Evolutionary conservation across 2,797 vertebrate species (phyloP).

Genomic region (Enteromius treurensis): DNA sequence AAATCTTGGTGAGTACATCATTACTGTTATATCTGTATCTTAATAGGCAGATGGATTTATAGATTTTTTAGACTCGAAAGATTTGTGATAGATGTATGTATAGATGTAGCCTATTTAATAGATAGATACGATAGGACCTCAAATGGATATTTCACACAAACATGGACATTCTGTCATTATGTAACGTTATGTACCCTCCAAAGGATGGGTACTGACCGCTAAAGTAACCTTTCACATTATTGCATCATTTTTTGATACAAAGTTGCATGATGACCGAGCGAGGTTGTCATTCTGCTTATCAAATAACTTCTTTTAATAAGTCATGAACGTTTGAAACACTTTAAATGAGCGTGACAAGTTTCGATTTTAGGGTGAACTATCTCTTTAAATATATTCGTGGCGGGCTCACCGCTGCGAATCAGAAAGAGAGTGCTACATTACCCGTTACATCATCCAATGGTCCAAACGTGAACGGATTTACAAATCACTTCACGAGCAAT

Average conservation of each 20-base stretch:
- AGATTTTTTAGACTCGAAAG: not conserved
- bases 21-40: not conserved
- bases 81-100: not conserved
- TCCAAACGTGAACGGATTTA: not conserved
- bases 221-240: not conserved
- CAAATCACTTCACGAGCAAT: not conserved
- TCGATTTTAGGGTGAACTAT: not conserved
- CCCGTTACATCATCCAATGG: slow-evolving; percentile 30
- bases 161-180: not conserved
- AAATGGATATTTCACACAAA: not conserved
- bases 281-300: not conserved
- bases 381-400: not conserved
- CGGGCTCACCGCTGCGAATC: not conserved
- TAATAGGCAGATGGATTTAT: not conserved
- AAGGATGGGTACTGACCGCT: not conserved
- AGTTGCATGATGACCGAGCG: not conserved
- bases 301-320: not conserved
- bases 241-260: not conserved
- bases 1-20: slow-evolving; percentile 79
- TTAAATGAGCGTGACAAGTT: not conserved
- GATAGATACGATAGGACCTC: not conserved
- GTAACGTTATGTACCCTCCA: no score
- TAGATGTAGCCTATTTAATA: no score
- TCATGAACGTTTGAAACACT: not conserved
- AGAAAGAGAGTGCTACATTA: not conserved